phyloP scores from a whole-genome alignment of 2,888 invertebrate species.

The Ypsolopha sequella region DNA sequence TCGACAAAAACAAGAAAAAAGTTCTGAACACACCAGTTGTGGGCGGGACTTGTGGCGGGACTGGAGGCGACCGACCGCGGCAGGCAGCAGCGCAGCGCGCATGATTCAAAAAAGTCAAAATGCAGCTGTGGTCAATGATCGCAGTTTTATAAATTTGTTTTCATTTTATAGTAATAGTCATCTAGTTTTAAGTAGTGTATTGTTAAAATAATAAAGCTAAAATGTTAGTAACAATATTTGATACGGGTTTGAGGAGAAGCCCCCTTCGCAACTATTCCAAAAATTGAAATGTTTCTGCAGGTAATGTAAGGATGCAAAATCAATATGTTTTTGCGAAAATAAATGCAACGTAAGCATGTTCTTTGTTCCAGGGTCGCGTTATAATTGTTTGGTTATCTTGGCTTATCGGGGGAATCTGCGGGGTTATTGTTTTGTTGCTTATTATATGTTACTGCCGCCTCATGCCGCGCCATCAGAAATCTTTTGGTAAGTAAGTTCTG shows the following conservation, averaged over 20 bases:
- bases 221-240: constrained; percentile 41
- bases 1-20: no score
- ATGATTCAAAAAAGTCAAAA: constrained; percentile 22
- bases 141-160: constrained; percentile 17
- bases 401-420: constrained; percentile 73
- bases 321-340: constrained; percentile 11
- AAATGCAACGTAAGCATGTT: constrained; percentile 6
- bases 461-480: constrained; percentile 77
- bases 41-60: no score
- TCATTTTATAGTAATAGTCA: constrained; percentile 20
- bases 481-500: constrained; percentile 70
- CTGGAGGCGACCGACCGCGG: no score
- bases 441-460: constrained; percentile 78
- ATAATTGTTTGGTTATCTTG: constrained; percentile 68
- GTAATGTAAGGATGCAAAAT: constrained; percentile 29
- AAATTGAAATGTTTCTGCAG: constrained; percentile 66
- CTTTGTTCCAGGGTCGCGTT: constrained; percentile 55
- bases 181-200: constrained; percentile 28
- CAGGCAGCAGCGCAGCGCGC: constrained; percentile 24
- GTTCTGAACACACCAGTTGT: no score
- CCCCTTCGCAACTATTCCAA: constrained; percentile 41
- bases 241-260: constrained; percentile 40
- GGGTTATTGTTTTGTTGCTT: constrained; percentile 73
- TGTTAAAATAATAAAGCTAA: constrained; percentile 24
- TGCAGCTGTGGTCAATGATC: constrained; percentile 11